phyloP scores from a whole-genome alignment of 2,113 vertebrate species.

The Acrocephalus kingi region DNA sequence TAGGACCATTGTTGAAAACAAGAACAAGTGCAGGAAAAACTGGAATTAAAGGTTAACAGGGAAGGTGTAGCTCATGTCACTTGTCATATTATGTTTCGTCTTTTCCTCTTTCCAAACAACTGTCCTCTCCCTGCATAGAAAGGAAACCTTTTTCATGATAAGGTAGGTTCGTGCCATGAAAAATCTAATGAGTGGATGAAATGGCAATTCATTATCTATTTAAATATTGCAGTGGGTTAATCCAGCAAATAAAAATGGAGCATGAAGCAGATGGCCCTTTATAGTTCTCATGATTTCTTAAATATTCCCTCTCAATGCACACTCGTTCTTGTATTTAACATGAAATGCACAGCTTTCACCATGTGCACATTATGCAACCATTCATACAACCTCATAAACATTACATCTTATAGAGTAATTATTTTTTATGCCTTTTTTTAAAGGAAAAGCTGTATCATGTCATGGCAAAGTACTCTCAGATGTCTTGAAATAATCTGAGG shows the following conservation, averaged over 20 bases:
- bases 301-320: slow-evolving; percentile 61
- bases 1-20: background rate
- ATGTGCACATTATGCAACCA: slow-evolving; percentile 69
- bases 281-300: slow-evolving; percentile 74
- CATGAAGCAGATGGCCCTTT: slow-evolving; percentile 74
- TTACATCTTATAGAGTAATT: slow-evolving; percentile 58
- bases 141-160: slow-evolving; percentile 43
- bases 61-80: background rate
- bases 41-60: slow-evolving; percentile 11
- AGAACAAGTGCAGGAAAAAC: background rate
- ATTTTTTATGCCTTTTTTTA: slow-evolving; percentile 62
- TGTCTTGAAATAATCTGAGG: slow-evolving; percentile 40
- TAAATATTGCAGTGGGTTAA: slow-evolving; percentile 76
- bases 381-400: slow-evolving; percentile 68
- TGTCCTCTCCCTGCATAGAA: background rate
- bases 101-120: background rate
- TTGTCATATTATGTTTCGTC: background rate
- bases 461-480: slow-evolving; percentile 34
- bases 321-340: slow-evolving; percentile 69
- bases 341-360: slow-evolving; percentile 69
- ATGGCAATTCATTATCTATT: slow-evolving; percentile 69
- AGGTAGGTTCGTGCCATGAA: slow-evolving; percentile 11
- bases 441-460: slow-evolving; percentile 46
- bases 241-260: slow-evolving; percentile 73
- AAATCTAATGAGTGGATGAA: slow-evolving; percentile 68